Evolutionary conservation across 2,797 vertebrate genomes (phyloP).

Genomic region (Mycteria americana): DNA sequence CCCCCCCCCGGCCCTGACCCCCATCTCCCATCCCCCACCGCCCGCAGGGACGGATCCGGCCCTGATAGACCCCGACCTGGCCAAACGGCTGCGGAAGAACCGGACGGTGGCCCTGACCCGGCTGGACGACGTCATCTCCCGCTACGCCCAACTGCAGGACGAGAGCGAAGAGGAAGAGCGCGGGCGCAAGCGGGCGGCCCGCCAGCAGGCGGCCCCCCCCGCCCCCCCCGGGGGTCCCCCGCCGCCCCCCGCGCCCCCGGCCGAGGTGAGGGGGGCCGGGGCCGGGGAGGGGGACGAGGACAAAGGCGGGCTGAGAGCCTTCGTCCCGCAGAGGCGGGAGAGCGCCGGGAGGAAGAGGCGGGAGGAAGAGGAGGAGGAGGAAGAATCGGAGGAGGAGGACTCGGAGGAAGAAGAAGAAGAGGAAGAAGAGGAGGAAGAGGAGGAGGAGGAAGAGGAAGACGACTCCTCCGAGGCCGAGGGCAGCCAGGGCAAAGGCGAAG

Average conservation of each 20-base stretch:
- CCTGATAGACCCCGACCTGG: constrained; percentile 67
- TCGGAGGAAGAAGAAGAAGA: neutral
- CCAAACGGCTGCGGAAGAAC: constrained; percentile 81
- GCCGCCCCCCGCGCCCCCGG: too few relatives aligned
- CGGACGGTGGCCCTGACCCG: constrained; percentile 75
- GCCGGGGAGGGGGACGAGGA: neutral
- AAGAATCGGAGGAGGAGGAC: neutral
- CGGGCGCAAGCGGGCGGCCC: constrained; percentile 26
- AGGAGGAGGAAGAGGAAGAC: neutral
- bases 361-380: neutral
- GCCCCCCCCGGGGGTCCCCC: neutral
- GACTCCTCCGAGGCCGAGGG: neutral
- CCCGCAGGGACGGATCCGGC: constrained; percentile 83
- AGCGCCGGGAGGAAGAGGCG: neutral
- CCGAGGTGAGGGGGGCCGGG: too few relatives aligned
- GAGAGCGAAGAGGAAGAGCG: constrained; percentile 80
- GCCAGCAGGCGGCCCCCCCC: neutral
- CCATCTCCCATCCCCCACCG: neutral
- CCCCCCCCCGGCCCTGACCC: too few relatives aligned
- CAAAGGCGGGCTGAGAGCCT: neutral
- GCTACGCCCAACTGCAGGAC: constrained; percentile 82
- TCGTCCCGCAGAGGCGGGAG: too few relatives aligned
- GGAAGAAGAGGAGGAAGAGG: neutral
- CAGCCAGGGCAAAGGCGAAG: neutral
- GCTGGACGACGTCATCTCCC: constrained; percentile 84